These are phyloP conservation scores for Nematostella vectensis DNA, from an alignment of 92 coral and sea anemone species.

Conservation along the genomic window DNA sequence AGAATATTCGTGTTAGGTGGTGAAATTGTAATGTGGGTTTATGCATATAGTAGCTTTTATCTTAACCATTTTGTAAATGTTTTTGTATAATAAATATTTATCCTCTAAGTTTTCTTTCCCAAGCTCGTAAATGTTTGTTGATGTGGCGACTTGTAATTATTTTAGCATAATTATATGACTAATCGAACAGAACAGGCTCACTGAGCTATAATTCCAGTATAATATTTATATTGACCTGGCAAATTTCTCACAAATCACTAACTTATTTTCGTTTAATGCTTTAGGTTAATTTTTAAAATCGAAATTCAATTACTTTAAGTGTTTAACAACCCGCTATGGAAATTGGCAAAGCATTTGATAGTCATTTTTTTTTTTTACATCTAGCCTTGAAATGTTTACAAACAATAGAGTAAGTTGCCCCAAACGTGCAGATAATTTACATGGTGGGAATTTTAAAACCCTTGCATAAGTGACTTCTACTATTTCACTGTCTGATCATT, in stretches of 20 bases:
- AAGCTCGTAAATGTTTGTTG: neutral
- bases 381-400: neutral
- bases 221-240: too few relatives aligned
- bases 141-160: neutral
- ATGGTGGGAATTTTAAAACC: neutral
- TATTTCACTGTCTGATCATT: too few relatives aligned
- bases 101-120: neutral
- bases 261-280: too few relatives aligned
- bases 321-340: neutral
- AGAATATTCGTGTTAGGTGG: too few relatives aligned
- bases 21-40: too few relatives aligned
- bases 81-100: conserved; percentile 1
- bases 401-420: too few relatives aligned
- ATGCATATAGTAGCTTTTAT: too few relatives aligned
- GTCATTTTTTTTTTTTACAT: neutral
- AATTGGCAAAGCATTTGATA: neutral
- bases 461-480: neutral
- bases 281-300: neutral
- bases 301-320: neutral
- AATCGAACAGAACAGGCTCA: neutral
- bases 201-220: too few relatives aligned
- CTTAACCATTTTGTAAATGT: neutral
- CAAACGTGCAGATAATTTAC: too few relatives aligned
- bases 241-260: too few relatives aligned
- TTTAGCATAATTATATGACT: neutral